Evolutionary conservation across 2,797 vertebrate species (phyloP).

Genomic region (Cynopterus sphinx): DNA sequence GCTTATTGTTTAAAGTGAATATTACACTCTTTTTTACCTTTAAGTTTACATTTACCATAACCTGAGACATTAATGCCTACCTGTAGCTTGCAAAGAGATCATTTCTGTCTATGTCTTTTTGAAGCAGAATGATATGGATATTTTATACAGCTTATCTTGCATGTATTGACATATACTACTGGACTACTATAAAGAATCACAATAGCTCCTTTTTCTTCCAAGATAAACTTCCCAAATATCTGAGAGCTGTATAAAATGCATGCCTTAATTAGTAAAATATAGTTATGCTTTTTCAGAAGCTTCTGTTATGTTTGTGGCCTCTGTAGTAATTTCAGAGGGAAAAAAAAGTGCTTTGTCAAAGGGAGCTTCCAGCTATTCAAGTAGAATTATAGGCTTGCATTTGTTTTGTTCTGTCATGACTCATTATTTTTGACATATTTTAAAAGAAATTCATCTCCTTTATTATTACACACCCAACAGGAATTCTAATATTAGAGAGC

Average conservation of each 20-base stretch:
- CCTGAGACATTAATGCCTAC: slow-evolving; percentile 82
- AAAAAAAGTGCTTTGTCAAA: slow-evolving; percentile 84
- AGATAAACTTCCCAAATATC: slow-evolving; percentile 70
- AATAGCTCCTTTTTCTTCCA: slow-evolving; percentile 57
- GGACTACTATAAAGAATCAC: slow-evolving; percentile 38
- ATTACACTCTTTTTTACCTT: slow-evolving; percentile 31
- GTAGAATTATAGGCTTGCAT: slow-evolving; percentile 78
- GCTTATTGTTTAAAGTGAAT: not conserved
- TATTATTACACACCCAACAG: slow-evolving; percentile 47
- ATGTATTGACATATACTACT: slow-evolving; percentile 30
- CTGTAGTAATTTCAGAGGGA: slow-evolving; percentile 76
- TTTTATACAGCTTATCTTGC: slow-evolving; percentile 66
- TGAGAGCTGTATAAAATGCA: slow-evolving; percentile 49
- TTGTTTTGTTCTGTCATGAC: slow-evolving; percentile 76
- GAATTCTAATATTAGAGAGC: slow-evolving; percentile 23
- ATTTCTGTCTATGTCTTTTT: slow-evolving; percentile 57
- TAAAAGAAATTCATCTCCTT: slow-evolving; percentile 63
- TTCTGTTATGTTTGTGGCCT: slow-evolving; percentile 80
- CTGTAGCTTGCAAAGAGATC: slow-evolving; percentile 83
- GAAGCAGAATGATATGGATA: slow-evolving; percentile 68
- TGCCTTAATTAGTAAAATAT: slow-evolving; percentile 78
- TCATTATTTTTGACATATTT: slow-evolving; percentile 79
- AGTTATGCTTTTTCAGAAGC: slow-evolving; percentile 78
- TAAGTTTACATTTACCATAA: not conserved
- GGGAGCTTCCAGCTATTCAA: slow-evolving; percentile 78